phyloP scores from a whole-genome alignment of 2,113 vertebrate species.

The Pygoscelis antarcticus region DNA sequence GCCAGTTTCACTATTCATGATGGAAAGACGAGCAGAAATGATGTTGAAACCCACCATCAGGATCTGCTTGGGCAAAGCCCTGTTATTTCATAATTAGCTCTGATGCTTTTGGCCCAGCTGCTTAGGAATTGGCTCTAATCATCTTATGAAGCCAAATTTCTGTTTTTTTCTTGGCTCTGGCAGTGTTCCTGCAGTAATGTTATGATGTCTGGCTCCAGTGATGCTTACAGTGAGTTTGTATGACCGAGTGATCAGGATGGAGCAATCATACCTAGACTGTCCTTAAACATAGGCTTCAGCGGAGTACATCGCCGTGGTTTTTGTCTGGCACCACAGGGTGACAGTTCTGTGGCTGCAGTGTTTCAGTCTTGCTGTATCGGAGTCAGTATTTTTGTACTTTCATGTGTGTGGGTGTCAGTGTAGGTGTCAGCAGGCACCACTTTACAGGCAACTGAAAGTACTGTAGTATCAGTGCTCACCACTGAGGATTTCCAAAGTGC shows the following conservation, averaged over 20 bases:
- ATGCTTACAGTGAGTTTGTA: background rate
- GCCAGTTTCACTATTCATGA: background rate
- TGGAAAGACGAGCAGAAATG: background rate
- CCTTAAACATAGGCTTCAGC: background rate
- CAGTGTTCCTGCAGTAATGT: background rate
- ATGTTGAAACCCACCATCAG: background rate
- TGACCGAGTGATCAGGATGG: background rate
- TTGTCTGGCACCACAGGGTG: background rate
- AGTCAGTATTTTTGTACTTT: background rate
- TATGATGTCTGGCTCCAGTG: background rate
- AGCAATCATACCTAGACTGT: background rate
- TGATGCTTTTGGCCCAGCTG: background rate
- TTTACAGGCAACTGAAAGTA: background rate
- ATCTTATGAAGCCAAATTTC: background rate
- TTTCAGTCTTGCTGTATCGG: background rate
- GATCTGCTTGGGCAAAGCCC: conserved; percentile 4
- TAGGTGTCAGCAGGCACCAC: background rate
- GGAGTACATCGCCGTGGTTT: background rate
- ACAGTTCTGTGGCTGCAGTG: background rate
- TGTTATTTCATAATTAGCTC: conserved; percentile 26
- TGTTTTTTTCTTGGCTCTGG: background rate
- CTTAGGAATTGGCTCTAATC: background rate
- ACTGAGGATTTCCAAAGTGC: background rate
- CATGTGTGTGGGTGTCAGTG: background rate
- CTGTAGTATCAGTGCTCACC: background rate